Percentiles rank a stretch among this genome's conserved stretches.
Conservation (phyloP, 2,797 vertebrate species). For the Chromobotia macracanthus region DNA sequence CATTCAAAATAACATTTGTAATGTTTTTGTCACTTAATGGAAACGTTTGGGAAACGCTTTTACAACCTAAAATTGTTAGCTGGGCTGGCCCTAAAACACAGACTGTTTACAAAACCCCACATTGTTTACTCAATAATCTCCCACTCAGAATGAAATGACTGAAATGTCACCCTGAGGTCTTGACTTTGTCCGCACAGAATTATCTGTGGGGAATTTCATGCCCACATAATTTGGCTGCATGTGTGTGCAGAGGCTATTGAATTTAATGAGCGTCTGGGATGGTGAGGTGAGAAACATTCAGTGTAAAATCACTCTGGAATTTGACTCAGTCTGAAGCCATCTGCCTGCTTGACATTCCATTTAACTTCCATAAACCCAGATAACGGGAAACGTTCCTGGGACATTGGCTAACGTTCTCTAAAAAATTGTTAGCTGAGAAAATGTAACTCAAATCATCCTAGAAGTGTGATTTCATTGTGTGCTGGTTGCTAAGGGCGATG, state of each 20-base stretch:
- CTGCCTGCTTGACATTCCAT: not conserved
- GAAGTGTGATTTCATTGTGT: conserved; percentile 49
- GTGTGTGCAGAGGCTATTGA: not conserved
- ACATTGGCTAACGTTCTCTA: no score
- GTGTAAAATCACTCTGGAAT: not conserved
- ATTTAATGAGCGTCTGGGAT: conserved; percentile 31
- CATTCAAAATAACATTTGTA: no score
- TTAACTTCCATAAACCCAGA: not conserved
- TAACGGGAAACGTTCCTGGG: no score
- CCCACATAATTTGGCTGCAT: not conserved
- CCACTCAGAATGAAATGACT: conserved; percentile 11
- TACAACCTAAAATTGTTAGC: no score
- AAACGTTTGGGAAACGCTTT: no score
- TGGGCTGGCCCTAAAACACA: not conserved
- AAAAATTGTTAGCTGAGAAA: no score
- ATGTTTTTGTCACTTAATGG: no score
- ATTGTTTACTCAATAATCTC: not conserved
- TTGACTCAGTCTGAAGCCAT: conserved; percentile 5
- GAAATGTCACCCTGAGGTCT: conserved; percentile 26
- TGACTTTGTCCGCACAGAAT: conserved; percentile 7
- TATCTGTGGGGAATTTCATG: not conserved
- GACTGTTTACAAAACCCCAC: conserved; percentile 7
- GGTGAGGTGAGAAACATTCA: conserved; percentile 9
- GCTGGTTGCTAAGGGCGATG: conserved; percentile 48
- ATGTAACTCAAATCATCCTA: not conserved